Evolutionary conservation across 2,888 invertebrate species (phyloP), one percentile per base, ranked within the genome.

Genomic region (Smittia aterrima): DNA sequence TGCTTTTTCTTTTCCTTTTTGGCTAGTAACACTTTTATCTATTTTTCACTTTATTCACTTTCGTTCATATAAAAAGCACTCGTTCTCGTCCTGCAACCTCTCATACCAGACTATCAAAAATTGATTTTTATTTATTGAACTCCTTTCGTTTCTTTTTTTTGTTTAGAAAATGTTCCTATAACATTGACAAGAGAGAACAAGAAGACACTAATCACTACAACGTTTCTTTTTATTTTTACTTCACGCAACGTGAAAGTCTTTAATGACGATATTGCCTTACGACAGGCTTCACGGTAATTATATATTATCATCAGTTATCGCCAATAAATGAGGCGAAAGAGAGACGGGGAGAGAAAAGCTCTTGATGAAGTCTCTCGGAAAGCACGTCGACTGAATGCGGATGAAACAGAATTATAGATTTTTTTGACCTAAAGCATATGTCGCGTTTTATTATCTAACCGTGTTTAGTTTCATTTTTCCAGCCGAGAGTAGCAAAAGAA

Each of bases 361-460:
- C 32, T 32, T 32, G 32, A 32, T 32, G 32, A 32, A 32, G 32
- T 47, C 38, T 32, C 32, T 18, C 18, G 11, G 18, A 66, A 38
- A 38, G 32, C 66, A 66, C 38, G 58, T 58, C 58, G 58, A 58
- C 64, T 27, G 18, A 72, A 72, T 72, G 72, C 72, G 72, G 72
- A 72, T 72, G 62, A 40, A 72, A 62, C 54, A 25, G 16, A 62
- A 38, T 62, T 72, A 72, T 72, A 38, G 72, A 72, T 72, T 72
- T 71, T 71, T 71, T 18, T 72, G 58, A 62, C 72, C 62, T 62
- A 62, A 40, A 72, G 72, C 72, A 72, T 72, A 62, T 72, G 72
- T 72, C 72, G 72, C 72, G 72, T 72, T 72, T 67, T 62, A 72
- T 72, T 62, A 62, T 72, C 72, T 72, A 72, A 62, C 72, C 58